phyloP scores from a whole-genome alignment of 2,888 invertebrate genomes.

The Drosophila longiperda region DNA sequence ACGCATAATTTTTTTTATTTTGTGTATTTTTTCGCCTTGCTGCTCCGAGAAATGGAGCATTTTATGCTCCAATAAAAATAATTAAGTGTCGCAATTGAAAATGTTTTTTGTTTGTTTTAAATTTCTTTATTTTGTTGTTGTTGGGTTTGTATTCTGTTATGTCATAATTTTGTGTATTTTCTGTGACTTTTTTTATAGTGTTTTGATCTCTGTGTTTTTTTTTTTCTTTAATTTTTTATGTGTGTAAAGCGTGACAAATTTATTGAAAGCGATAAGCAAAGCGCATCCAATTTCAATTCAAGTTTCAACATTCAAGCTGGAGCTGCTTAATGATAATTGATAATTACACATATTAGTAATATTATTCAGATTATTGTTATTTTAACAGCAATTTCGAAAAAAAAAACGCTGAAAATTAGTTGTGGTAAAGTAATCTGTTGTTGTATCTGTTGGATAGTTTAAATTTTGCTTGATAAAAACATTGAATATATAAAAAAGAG shows the following conservation, averaged over 20 bases:
- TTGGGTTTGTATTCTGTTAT: constrained; percentile 18
- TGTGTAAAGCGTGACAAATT: constrained; percentile 61
- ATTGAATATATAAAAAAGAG: neutral
- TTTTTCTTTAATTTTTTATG: neutral
- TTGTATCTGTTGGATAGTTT: constrained; percentile 15
- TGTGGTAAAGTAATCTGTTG: neutral
- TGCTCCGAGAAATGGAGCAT: constrained; percentile 74
- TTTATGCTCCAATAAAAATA: constrained; percentile 81
- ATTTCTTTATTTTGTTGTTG: constrained; percentile 31
- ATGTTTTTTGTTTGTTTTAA: constrained; percentile 57
- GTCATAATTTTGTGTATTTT: constrained; percentile 46
- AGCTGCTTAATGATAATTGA: constrained; percentile 15
- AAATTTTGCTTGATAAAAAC: constrained; percentile 8
- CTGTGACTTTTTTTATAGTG: constrained; percentile 31
- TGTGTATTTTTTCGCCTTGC: constrained; percentile 33
- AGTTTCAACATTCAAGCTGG: constrained; percentile 49
- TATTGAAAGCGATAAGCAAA: constrained; percentile 58
- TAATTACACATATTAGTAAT: constrained; percentile 7
- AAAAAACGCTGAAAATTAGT: neutral
- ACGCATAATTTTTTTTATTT: neutral
- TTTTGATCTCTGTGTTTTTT: constrained; percentile 13
- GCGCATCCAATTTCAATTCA: constrained; percentile 40
- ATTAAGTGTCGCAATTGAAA: constrained; percentile 81
- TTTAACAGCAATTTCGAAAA: neutral
- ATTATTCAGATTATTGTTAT: neutral